Evolutionary conservation across 1,140 invertebrate species (phyloP).

Genomic region (Ridgeia piscesae): DNA sequence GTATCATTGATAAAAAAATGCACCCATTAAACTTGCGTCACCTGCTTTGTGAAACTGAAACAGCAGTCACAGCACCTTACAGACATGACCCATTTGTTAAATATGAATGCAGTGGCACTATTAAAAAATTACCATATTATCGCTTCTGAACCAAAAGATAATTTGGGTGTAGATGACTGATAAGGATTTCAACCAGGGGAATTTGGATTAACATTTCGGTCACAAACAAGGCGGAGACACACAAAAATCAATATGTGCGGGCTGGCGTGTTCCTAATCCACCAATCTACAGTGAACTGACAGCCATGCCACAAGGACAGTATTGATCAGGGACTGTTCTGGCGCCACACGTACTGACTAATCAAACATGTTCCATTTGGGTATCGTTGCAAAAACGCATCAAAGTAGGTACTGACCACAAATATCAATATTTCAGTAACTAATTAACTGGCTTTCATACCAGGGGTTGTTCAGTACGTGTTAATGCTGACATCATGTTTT

Average conservation of each 20-base stretch:
- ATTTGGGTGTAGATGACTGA: not conserved
- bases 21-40: not conserved
- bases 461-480: not conserved
- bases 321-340: not conserved
- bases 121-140: not conserved
- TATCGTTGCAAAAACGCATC: not conserved
- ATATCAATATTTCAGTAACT: not conserved
- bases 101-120: not conserved
- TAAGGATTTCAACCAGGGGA: not conserved
- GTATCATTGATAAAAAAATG: not conserved
- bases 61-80: too few species aligned
- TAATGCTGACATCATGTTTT: not conserved
- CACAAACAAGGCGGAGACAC: not conserved
- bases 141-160: not conserved
- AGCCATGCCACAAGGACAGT: not conserved
- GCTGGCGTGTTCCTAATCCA: slow-evolving; percentile 3
- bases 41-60: too few species aligned
- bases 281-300: not conserved
- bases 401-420: not conserved
- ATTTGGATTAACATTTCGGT: not conserved
- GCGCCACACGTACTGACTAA: not conserved
- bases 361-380: not conserved
- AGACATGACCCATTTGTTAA: too few species aligned
- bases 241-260: not conserved
- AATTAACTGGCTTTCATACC: not conserved